phyloP scores from a whole-genome alignment of 64 coral and sea anemone genomes.

The Stichodactyla mertensii region DNA sequence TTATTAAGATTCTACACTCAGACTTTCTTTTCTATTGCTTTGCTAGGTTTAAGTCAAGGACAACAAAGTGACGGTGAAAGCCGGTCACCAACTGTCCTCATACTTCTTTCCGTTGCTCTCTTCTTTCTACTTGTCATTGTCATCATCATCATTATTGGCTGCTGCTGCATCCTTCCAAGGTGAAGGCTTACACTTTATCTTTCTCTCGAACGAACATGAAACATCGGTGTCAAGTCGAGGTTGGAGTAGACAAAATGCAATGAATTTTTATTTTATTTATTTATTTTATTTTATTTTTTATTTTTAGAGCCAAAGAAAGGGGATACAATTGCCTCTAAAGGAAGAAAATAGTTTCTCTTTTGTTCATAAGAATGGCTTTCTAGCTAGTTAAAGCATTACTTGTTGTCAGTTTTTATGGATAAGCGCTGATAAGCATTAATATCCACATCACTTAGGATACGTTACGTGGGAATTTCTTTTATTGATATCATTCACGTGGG shows the following conservation, averaged over 20 bases:
- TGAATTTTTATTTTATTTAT: too few relatives aligned
- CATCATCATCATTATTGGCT: conserved; percentile 8
- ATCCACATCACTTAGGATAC: too few relatives aligned
- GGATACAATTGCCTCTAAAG: not conserved
- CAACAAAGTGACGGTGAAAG: not conserved
- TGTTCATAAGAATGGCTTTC: too few relatives aligned
- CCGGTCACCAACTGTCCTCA: not conserved
- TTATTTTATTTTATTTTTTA: not conserved
- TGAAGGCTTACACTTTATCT: not conserved
- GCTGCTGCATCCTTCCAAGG: conserved; percentile 15
- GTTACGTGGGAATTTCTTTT: too few relatives aligned
- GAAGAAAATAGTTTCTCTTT: not conserved
- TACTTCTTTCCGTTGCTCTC: conserved; percentile 10
- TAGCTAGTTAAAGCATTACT: too few relatives aligned
- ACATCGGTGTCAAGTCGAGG: too few relatives aligned
- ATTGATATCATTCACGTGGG: too few relatives aligned
- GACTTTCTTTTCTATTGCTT: not conserved
- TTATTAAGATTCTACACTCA: not conserved
- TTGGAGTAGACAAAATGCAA: not conserved
- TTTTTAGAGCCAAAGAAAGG: not conserved
- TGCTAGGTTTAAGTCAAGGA: not conserved
- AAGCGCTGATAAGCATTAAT: too few relatives aligned
- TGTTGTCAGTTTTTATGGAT: too few relatives aligned
- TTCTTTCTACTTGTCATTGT: conserved; percentile 16
- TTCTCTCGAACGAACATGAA: too few relatives aligned